phyloP scores from a whole-genome alignment of 2,113 vertebrate genomes.

The Hippoglossus stenolepis region DNA sequence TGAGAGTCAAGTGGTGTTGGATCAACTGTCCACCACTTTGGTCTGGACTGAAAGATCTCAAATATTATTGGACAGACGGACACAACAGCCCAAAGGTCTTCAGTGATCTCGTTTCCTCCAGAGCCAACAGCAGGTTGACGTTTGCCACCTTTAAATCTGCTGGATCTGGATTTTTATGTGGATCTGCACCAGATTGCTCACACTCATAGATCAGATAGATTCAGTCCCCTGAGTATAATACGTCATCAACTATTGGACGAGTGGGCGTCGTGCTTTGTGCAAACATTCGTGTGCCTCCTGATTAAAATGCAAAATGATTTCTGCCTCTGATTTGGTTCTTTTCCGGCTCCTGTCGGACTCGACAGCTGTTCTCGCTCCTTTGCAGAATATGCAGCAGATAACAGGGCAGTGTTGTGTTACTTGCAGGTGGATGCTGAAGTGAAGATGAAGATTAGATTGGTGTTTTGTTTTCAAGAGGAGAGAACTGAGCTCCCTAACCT shows the following conservation, averaged over 20 bases:
- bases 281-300: not conserved
- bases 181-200: too few relatives aligned
- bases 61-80: too few relatives aligned
- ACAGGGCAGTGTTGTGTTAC: constrained; percentile 30
- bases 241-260: not conserved
- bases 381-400: constrained; percentile 12
- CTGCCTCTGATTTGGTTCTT: not conserved
- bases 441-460: constrained; percentile 65
- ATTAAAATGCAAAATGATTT: not conserved
- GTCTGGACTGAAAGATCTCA: too few relatives aligned
- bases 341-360: not conserved
- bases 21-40: too few relatives aligned
- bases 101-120: too few relatives aligned
- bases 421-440: constrained; percentile 45
- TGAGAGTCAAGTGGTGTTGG: not conserved
- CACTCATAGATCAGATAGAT: too few relatives aligned
- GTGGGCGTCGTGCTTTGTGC: not conserved
- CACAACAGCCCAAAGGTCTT: too few relatives aligned
- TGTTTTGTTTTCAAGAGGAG: not conserved
- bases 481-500: constrained; percentile 36
- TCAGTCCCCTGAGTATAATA: not conserved
- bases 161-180: too few relatives aligned
- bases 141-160: not conserved
- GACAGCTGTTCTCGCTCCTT: constrained; percentile 27
- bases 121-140: not conserved